Base-by-base conservation (phyloP, 2,888 invertebrate species). In the Atethmia centrago region DNA sequence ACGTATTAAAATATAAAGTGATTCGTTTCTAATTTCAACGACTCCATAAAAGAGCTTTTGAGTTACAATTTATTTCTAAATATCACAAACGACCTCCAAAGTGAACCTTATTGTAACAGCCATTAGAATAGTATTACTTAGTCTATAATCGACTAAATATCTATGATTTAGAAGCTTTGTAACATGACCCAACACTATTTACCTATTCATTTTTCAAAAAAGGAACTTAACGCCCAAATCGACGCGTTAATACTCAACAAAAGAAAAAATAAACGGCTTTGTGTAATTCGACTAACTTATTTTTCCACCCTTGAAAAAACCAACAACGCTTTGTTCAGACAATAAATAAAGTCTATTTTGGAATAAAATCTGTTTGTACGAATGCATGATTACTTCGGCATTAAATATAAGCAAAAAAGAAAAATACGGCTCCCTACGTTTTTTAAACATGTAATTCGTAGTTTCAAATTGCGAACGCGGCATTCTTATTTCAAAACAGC, bases 191-290 rank as follows among this genome's bases (percentile, higher is more conserved):
- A 90, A 85, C 91, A 94, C 93, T 96, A 95, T 96, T 96, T 96
- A 95, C 95, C 95, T 96, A 95, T 96, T 95, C 96, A 96, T 96
- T 96, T 95, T 92, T 91, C 92, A 92, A 95, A 95, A 95, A 95
- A 93, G 93, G 94, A 95, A 95, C 94, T 95, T 94, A 94, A 96
- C 96, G 95, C 96, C 96, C 95, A 96, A 95, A 96, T 96, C 95
- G 95, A 93, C 93, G 93, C 93, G 90, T 93, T 95, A 95, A 95
- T 94, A 93, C 90, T 87, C 89, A 81, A 96, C 96, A 96, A 95
- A 95, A 93, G 93, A 93, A 93, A 94, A 95, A 95, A 95, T 96
- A 96, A 96, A 95, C 95, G 95, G 94, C 95, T 95, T 96, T 95
- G 94, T 95, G 88, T 94, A 93, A 93, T 92, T 90, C 89, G 74